Evolutionary conservation across 2,113 vertebrate species (phyloP).

Genomic region (Mugil cephalus): DNA sequence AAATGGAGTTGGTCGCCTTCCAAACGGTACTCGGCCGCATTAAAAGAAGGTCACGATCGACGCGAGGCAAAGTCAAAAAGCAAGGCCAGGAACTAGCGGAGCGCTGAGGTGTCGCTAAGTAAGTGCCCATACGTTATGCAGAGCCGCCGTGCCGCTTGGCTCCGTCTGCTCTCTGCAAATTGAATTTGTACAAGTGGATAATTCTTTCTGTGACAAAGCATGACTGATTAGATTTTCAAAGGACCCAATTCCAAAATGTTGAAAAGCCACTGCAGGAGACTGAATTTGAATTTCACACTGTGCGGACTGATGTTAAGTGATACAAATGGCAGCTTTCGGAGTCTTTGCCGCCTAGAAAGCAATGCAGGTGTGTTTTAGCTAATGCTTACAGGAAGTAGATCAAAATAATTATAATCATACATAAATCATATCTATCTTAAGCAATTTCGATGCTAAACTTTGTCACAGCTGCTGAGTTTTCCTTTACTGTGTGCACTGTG

Average conservation of each 20-base stretch:
- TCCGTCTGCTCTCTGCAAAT: slow-evolving; percentile 22
- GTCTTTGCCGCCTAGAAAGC: background rate
- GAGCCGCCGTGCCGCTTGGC: background rate
- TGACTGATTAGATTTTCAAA: slow-evolving; percentile 47
- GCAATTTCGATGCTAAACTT: no score
- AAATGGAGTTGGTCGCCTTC: slow-evolving; percentile 45
- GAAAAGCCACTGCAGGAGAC: slow-evolving; percentile 7
- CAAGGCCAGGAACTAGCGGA: slow-evolving; percentile 8
- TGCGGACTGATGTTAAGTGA: slow-evolving; percentile 18
- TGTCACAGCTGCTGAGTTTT: no score
- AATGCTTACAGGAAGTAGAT: background rate
- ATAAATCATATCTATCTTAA: no score
- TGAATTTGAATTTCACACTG: slow-evolving; percentile 37
- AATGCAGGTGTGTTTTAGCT: background rate
- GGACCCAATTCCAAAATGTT: background rate
- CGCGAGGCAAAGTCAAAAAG: slow-evolving; percentile 45
- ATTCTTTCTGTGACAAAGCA: slow-evolving; percentile 41
- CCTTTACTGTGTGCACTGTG: no score
- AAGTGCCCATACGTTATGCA: slow-evolving; percentile 26
- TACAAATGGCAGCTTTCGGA: slow-evolving; percentile 29
- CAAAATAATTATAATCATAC: background rate
- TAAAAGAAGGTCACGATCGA: slow-evolving; percentile 41
- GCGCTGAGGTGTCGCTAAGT: slow-evolving; percentile 18
- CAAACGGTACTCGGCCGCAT: slow-evolving; percentile 28
- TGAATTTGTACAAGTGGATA: slow-evolving; percentile 35